Evolutionary conservation across 2,113 vertebrate genomes (phyloP), one percentile per base, ranked within the genome.

Genomic region (Python bivittatus): DNA sequence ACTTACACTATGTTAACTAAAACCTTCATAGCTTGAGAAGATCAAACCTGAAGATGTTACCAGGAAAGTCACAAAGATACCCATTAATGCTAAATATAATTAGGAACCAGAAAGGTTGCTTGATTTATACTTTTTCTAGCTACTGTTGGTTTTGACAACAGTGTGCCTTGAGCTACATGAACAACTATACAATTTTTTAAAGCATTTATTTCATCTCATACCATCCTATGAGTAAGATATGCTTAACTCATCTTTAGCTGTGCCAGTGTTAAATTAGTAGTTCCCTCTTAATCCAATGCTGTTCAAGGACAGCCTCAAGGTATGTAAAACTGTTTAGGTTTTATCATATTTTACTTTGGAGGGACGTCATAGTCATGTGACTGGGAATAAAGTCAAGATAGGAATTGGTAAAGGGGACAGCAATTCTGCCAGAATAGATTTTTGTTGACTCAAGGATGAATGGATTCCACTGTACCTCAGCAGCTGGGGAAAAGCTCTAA

Each of bases 1-100:
- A 91, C 15, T 90, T 56, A 84, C 91, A 52, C 22, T 2, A 64
- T n/a, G 15, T 95, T 95, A 94, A 95, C 85, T 90, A 91, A 86
- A 94, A 93, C 94, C 27, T 96, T 91, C 0, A 0, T 38, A 91
- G 58, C 23, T 88, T 92, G 52, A 60, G 61, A 92, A 92, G 90
- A 87, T 92, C 57, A 56, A 38, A 85, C 44, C 64, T 93, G 29
- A 48, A 6, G 42, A 27, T 92, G 38, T 42, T 17, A 2, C 8
- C 9, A 86, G 54, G 0, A 1, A 89, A 72, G 85, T 88, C 48
- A 1, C 0, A 52, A 23, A 68, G 54, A 48, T 57, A 83, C 95
- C 68, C 60, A 56, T 93, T 0, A 79, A 79, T 0, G 0, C 44
- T 33, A 6, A 27, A 0, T 33, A 25, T 15, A 22, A 94, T 93